A percentile compares a stretch with the other conserved stretches of the same genome.
Evolutionary conservation across 2,797 vertebrate genomes (phyloP).

Genomic region (Loriculus beryllinus): DNA sequence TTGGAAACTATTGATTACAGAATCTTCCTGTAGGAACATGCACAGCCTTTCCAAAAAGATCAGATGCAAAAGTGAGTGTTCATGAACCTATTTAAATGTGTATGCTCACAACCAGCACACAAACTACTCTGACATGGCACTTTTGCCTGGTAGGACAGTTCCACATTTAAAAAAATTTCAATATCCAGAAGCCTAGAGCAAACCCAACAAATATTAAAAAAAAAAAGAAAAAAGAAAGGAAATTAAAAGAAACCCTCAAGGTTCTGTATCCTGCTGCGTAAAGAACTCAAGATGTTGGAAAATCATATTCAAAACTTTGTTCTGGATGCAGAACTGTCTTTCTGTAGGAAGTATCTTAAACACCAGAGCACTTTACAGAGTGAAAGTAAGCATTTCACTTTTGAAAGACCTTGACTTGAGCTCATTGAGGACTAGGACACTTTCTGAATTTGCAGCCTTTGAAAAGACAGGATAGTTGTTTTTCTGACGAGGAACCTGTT

Average conservation of each 20-base stretch:
- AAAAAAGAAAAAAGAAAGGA: background rate
- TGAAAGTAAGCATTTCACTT: background rate
- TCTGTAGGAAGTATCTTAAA: background rate
- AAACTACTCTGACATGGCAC: background rate
- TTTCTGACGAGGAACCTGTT: background rate
- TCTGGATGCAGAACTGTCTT: background rate
- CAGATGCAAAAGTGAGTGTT: background rate
- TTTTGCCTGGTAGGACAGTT: background rate
- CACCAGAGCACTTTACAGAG: background rate
- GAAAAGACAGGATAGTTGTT: background rate
- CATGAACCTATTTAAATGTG: background rate
- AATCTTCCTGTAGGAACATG: background rate
- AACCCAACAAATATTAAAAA: background rate
- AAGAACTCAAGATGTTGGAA: background rate
- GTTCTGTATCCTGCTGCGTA: background rate
- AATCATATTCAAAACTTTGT: background rate
- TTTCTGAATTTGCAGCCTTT: background rate
- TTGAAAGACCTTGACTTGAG: background rate
- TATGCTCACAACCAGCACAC: background rate
- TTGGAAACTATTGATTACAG: background rate
- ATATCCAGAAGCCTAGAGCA: background rate
- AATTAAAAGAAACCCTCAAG: fast-evolving
- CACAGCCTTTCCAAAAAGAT: background rate
- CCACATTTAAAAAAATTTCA: background rate
- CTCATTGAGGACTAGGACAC: background rate